These are phyloP conservation scores for Amphipyra tragopoginis DNA, from an alignment of 2,888 invertebrate species.

Conservation along the genomic window DNA sequence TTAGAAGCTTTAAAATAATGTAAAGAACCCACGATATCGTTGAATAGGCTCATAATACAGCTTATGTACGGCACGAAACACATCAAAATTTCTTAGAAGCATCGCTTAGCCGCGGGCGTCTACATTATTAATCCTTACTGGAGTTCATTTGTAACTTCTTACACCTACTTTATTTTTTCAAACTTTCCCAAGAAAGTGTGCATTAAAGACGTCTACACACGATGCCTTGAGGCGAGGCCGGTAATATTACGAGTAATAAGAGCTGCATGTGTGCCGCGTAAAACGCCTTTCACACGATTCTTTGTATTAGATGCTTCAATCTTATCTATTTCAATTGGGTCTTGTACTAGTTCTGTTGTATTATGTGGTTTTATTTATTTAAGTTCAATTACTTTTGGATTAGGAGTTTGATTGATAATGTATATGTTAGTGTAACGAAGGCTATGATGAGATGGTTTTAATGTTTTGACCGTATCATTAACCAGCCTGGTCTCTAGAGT, in stretches of 20 bases:
- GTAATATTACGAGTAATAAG: constrained; percentile 50
- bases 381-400: not conserved
- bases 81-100: constrained; percentile 42
- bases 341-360: constrained; percentile 26
- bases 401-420: constrained; percentile 2
- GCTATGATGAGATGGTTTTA: too few relatives aligned
- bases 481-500: too few relatives aligned
- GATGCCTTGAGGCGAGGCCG: constrained; percentile 56
- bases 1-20: not conserved
- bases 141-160: constrained; percentile 45
- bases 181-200: constrained; percentile 62
- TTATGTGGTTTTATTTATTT: constrained; percentile 12
- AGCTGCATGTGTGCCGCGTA: constrained; percentile 28
- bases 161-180: constrained; percentile 57
- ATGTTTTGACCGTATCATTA: too few relatives aligned
- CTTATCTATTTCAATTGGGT: constrained; percentile 36
- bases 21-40: constrained; percentile 2
- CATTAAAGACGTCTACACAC: constrained; percentile 58
- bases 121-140: constrained; percentile 51
- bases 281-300: constrained; percentile 41
- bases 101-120: constrained; percentile 31
- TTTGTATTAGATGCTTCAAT: constrained; percentile 27
- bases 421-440: too few relatives aligned
- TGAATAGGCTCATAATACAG: constrained; percentile 17
- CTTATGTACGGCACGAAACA: constrained; percentile 13